phyloP scores from a whole-genome alignment of 2,888 invertebrate genomes.

The Eledona agricola region DNA sequence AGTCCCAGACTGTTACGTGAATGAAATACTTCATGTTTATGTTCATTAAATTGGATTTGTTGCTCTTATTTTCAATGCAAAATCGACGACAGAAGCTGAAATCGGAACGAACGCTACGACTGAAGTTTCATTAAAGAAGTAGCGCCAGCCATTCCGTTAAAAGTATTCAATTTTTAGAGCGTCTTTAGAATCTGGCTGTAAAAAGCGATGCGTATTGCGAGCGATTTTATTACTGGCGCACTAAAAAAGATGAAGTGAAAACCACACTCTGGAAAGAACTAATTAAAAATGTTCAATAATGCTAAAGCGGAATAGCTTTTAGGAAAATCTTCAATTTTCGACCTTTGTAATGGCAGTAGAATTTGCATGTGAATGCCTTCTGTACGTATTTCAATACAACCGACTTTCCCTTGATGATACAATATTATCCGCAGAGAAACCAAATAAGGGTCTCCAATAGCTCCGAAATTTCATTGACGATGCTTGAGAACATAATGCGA shows the following conservation, averaged over 20 bases:
- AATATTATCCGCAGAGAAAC: conserved; percentile 13
- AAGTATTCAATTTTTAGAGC: conserved; percentile 21
- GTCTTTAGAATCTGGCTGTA: conserved; percentile 11
- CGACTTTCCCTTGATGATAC: conserved; percentile 15
- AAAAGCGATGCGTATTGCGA: conserved; percentile 16
- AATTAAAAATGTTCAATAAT: too few species aligned
- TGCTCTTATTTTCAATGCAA: too few species aligned
- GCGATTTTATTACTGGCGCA: conserved; percentile 19
- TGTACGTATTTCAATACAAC: conserved; percentile 7
- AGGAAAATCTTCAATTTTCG: conserved; percentile 6
- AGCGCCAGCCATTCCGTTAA: conserved; percentile 17
- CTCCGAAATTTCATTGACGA: too few species aligned
- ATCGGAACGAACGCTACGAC: conserved; percentile 6
- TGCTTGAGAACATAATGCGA: too few species aligned
- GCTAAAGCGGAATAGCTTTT: too few species aligned
- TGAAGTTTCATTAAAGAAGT: conserved; percentile 26
- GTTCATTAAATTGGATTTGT: too few species aligned
- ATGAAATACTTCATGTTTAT: too few species aligned
- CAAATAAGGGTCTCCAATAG: conserved; percentile 2
- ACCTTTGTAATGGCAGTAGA: not conserved
- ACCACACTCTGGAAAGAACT: too few species aligned
- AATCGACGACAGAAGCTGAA: too few species aligned
- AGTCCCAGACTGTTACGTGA: too few species aligned
- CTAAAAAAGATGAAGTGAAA: too few species aligned
- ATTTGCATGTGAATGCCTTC: conserved; percentile 20